phyloP scores from a whole-genome alignment of 2,113 vertebrate species.

The Daubentonia madagascariensis region DNA sequence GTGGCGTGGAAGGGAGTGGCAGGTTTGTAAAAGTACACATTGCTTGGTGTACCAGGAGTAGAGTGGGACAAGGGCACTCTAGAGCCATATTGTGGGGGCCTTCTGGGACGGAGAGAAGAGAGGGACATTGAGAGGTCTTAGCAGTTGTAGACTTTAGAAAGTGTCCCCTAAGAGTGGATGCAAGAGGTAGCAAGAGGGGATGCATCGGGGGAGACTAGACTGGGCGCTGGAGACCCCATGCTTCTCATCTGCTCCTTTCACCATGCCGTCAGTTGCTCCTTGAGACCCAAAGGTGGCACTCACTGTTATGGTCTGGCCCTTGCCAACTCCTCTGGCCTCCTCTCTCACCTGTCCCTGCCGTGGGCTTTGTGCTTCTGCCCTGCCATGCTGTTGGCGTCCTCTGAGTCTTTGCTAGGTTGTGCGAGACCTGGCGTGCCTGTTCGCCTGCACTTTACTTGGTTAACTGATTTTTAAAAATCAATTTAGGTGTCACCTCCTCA shows the following conservation, averaged over 20 bases:
- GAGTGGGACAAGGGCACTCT: background rate
- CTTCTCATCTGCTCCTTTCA: background rate
- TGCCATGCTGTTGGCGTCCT: too few relatives aligned
- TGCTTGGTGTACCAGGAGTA: background rate
- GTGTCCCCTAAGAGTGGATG: too few relatives aligned
- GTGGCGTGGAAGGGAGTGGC: background rate
- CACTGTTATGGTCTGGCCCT: background rate
- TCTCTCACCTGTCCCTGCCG: background rate
- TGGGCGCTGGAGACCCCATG: background rate
- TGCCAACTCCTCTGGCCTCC: background rate
- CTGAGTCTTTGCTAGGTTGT: background rate
- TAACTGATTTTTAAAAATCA: background rate
- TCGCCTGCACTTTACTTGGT: background rate
- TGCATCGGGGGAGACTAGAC: fast-evolving
- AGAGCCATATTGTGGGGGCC: background rate
- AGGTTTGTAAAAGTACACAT: background rate
- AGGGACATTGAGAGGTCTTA: background rate
- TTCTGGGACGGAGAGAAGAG: background rate
- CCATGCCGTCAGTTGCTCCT: background rate
- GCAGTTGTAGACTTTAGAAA: background rate
- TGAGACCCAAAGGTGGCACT: background rate
- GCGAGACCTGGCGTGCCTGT: background rate
- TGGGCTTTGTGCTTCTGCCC: background rate
- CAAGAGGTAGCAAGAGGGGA: background rate
- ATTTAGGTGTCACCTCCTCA: background rate